Evolutionary conservation across 2,797 vertebrate genomes (phyloP).

Genomic region (Poecilia gillii): DNA sequence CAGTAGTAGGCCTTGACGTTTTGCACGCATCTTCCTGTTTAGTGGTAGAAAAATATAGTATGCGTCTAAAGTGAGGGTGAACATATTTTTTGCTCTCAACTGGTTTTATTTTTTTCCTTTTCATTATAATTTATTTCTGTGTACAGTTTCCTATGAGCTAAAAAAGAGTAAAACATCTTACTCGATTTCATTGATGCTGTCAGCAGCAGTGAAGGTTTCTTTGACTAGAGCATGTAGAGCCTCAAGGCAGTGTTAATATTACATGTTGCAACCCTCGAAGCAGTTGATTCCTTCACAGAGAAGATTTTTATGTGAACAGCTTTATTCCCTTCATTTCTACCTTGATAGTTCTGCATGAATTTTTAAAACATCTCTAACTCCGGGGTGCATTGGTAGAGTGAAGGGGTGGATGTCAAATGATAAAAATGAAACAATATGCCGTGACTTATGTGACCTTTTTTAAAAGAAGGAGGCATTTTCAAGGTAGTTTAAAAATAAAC

Average conservation of each 20-base stretch:
- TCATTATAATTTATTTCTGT: slow-evolving; percentile 19
- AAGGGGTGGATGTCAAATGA: slow-evolving; percentile 12
- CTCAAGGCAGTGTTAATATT: slow-evolving; percentile 63
- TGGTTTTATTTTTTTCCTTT: slow-evolving; percentile 17
- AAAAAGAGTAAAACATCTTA: slow-evolving; percentile 32
- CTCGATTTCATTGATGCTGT: slow-evolving; percentile 39
- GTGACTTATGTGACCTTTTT: background rate
- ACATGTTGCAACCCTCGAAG: slow-evolving; percentile 43
- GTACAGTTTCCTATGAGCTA: slow-evolving; percentile 18
- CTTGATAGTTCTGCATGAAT: slow-evolving; percentile 24
- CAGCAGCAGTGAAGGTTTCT: slow-evolving; percentile 31
- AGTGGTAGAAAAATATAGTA: background rate
- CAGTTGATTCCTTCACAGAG: slow-evolving; percentile 36
- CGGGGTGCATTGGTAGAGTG: slow-evolving; percentile 2
- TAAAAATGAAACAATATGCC: background rate
- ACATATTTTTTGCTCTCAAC: slow-evolving; percentile 17
- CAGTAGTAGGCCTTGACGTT: background rate
- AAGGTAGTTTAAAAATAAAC: background rate
- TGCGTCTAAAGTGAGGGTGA: background rate
- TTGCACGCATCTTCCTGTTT: background rate
- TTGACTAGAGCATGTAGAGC: slow-evolving; percentile 48
- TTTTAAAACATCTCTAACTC: slow-evolving; percentile 16
- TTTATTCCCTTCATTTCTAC: slow-evolving; percentile 29
- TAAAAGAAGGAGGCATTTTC: background rate
- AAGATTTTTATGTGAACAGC: slow-evolving; percentile 26